These are phyloP conservation scores for Nomada ruficornis DNA, from an alignment of 2,888 invertebrate genomes.

Conservation along the genomic window DNA sequence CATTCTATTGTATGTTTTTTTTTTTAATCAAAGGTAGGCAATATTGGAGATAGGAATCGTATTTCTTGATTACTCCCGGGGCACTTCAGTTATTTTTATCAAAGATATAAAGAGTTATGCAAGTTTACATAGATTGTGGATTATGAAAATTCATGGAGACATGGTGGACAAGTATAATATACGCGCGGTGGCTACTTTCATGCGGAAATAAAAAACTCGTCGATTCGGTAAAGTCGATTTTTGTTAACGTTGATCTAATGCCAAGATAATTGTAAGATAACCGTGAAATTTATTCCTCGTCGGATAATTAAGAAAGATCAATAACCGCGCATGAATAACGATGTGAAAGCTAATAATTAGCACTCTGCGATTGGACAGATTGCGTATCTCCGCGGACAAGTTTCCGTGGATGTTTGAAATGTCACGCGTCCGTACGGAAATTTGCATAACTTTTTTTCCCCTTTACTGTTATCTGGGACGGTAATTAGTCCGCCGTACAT, in stretches of 20 bases:
- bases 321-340: neutral
- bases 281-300: neutral
- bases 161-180: too few species aligned
- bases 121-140: too few species aligned
- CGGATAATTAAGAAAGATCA: conserved; percentile 11
- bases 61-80: neutral
- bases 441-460: conserved; percentile 13
- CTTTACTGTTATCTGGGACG: neutral
- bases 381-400: neutral
- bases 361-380: neutral
- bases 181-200: too few species aligned
- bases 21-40: neutral
- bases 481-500: neutral
- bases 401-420: conserved; percentile 20
- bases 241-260: neutral
- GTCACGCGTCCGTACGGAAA: conserved; percentile 10
- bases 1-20: neutral
- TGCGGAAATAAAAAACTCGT: too few species aligned
- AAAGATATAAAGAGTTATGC: too few species aligned
- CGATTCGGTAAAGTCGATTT: neutral
- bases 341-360: neutral
- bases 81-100: too few species aligned
- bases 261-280: neutral
- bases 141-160: too few species aligned
- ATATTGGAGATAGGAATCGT: neutral